Percentiles rank a stretch among this genome's conserved stretches.
phyloP scores from a whole-genome alignment of 1,140 invertebrate genomes.

The Hypsibius dujardini region DNA sequence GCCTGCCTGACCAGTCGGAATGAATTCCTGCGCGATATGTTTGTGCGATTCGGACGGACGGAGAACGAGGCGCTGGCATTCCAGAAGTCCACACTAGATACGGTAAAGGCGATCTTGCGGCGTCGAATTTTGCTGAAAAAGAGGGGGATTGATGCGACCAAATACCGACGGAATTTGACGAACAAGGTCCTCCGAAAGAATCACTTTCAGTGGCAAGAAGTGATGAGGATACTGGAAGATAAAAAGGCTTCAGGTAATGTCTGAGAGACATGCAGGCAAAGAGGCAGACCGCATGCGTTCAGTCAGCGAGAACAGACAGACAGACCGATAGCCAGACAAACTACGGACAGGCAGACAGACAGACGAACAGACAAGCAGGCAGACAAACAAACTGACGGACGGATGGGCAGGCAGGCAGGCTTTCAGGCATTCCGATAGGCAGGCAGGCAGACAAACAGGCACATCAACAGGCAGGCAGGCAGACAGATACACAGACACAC shows the following conservation, averaged over 20 bases:
- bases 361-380: no score
- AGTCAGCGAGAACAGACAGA: no score
- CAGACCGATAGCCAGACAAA: no score
- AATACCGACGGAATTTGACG: background rate
- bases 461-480: no score
- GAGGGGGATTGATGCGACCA: background rate
- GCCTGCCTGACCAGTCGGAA: background rate
- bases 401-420: no score
- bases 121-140: background rate
- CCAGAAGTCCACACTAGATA: background rate
- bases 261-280: no score
- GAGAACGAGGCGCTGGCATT: background rate
- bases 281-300: no score
- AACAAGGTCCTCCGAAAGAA: background rate
- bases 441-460: no score
- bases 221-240: background rate
- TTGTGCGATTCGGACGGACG: background rate
- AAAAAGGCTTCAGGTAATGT: background rate
- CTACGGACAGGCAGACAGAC: no score
- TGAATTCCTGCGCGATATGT: background rate
- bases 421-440: no score
- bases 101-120: background rate
- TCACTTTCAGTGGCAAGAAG: background rate
- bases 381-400: no score
- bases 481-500: no score